Evolutionary conservation across 1,140 invertebrate genomes (phyloP).

Genomic region (Cotesia typhae): DNA sequence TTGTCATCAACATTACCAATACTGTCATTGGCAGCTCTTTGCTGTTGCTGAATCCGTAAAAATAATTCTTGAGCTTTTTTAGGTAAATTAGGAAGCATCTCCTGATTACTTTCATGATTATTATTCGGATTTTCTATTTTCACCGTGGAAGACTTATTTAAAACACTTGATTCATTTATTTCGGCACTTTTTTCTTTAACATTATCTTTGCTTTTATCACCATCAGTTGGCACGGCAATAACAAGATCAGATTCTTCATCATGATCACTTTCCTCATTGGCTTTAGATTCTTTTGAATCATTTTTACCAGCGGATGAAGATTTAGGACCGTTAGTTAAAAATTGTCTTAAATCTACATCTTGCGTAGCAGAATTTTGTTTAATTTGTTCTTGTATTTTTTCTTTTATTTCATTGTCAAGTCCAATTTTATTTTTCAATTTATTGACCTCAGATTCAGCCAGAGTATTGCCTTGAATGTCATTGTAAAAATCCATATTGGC

Average conservation of each 20-base stretch:
- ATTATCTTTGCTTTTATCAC: conserved; percentile 51
- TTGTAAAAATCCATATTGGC: conserved; percentile 56
- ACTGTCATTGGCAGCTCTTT: conserved; percentile 67
- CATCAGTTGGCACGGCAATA: conserved; percentile 60
- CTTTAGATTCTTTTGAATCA: conserved; percentile 54
- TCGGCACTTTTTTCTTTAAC: conserved; percentile 48
- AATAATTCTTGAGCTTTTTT: conserved; percentile 76
- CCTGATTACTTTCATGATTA: conserved; percentile 34
- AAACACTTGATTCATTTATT: conserved; percentile 23
- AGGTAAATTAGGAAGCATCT: conserved; percentile 69
- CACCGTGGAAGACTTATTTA: conserved; percentile 2
- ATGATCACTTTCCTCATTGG: conserved; percentile 61
- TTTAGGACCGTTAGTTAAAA: conserved; percentile 49
- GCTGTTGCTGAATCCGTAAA: conserved; percentile 74
- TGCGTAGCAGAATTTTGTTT: conserved; percentile 37
- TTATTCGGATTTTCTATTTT: neutral
- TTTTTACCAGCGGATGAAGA: conserved; percentile 55
- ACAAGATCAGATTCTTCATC: conserved; percentile 60
- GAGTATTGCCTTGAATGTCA: conserved; percentile 44
- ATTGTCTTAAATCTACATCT: conserved; percentile 58
- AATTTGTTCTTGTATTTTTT: conserved; percentile 43
- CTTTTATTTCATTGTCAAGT: conserved; percentile 58
- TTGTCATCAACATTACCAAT: conserved; percentile 65
- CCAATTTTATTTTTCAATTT: conserved; percentile 59
- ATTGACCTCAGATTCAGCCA: conserved; percentile 55